Evolutionary conservation across 2,888 invertebrate species (phyloP).

Genomic region (Tetragonisca angustula): DNA sequence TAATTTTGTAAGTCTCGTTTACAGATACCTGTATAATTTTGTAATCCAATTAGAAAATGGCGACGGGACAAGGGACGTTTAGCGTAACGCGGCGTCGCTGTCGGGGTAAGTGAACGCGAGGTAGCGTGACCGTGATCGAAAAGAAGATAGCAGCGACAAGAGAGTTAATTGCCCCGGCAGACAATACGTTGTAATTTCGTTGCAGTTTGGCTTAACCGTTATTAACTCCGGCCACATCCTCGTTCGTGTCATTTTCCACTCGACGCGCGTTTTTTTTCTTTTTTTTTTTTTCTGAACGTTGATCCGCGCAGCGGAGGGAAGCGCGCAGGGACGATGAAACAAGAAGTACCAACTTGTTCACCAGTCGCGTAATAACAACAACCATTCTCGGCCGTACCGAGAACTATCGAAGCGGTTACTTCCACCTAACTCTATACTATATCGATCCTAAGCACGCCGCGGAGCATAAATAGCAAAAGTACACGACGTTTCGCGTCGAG

Average conservation of each 20-base stretch:
- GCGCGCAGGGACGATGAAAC: neutral
- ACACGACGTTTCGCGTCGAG: conserved; percentile 55
- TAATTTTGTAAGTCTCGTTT: too few relatives aligned
- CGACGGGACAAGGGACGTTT: neutral
- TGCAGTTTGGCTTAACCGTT: neutral
- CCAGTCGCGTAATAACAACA: conserved; percentile 27
- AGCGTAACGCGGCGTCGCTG: neutral
- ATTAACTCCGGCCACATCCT: neutral
- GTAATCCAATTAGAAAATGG: neutral
- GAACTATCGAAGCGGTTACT: conserved; percentile 50
- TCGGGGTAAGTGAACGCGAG: neutral
- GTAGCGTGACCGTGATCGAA: neutral
- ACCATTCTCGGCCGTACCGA: conserved; percentile 20
- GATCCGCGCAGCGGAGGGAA: neutral
- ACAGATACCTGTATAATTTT: too few relatives aligned
- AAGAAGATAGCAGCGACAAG: neutral
- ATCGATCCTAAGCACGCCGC: conserved; percentile 40
- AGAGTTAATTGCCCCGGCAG: neutral
- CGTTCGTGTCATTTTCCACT: neutral
- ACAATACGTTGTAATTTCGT: neutral
- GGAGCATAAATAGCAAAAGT: conserved; percentile 48
- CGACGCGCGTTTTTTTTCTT: neutral
- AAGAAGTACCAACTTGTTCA: conserved; percentile 40
- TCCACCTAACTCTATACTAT: conserved; percentile 29
- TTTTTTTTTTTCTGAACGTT: neutral